A percentile compares a stretch with the other conserved stretches of the same genome.
Conservation (phyloP, 2,113 vertebrate species). For the Anolis sagrei region DNA sequence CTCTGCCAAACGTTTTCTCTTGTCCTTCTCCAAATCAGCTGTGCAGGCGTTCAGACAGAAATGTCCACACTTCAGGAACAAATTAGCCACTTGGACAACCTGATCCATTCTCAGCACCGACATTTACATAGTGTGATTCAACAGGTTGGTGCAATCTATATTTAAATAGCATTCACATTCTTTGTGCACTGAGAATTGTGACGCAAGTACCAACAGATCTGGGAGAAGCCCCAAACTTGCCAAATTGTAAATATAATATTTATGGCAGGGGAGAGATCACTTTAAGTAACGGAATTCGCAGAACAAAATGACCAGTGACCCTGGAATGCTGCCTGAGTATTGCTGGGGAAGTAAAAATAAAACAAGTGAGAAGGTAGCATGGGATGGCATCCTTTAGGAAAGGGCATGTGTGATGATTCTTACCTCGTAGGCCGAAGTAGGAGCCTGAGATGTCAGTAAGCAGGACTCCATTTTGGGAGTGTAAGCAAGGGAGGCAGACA, state of each 20-base stretch:
- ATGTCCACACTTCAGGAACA: slow-evolving; percentile 69
- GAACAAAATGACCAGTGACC: not conserved
- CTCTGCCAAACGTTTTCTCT: not conserved
- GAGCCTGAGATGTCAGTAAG: no score
- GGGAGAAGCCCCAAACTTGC: not conserved
- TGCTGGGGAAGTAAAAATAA: no score
- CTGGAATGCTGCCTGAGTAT: not conserved
- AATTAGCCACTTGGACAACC: slow-evolving; percentile 70
- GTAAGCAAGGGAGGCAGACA: no score
- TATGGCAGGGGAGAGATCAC: no score
- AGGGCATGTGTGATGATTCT: no score
- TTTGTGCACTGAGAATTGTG: not conserved
- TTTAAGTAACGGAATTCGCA: not conserved
- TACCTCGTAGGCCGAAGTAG: no score
- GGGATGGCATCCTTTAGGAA: not conserved
- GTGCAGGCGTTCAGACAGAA: slow-evolving; percentile 59
- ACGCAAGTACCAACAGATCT: not conserved
- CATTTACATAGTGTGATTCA: slow-evolving; percentile 65
- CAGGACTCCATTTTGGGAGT: no score
- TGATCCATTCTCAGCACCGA: slow-evolving; percentile 75
- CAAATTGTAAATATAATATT: not conserved
- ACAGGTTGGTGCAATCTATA: slow-evolving; percentile 67
- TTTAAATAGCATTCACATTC: not conserved
- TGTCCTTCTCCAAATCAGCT: slow-evolving; percentile 47
- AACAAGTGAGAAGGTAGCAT: not conserved